Base-by-base conservation (phyloP, 2,113 vertebrate species). In the Mesembrinibis cayennensis region DNA sequence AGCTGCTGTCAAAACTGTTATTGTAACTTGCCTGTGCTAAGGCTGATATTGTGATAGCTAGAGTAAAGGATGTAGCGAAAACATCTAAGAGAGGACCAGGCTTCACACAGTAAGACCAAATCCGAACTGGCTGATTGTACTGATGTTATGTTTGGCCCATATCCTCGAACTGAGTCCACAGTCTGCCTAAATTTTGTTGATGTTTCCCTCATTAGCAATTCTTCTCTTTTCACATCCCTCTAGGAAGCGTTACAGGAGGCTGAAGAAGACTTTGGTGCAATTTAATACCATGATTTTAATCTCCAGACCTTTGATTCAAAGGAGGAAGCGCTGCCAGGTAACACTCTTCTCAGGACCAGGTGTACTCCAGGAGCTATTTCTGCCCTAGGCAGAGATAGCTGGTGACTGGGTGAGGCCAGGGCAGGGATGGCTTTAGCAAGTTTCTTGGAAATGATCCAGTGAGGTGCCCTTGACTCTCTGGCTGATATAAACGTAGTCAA, bases 221-320 rank as follows among this genome's bases (percentile, higher is more conserved):
- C 2, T 62, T 83, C 7, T 86, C 47, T 80, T 87, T 79, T 52
- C 74, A 25, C 40, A 23, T 62, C 53, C 63, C 70, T 78, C 42
- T 32, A 99, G 99, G 96, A 99, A 98, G 89, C 97, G 97, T 94
- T 99, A 97, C 97, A 99, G 97, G 97, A 98, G 96, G 70, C 85
- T 99, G 94, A 99, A 97, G 96, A 98, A 97, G 90, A 98, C 97
- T 55, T 98, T 99, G 74, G 95, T 95, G 32, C 98, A 98, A 91
- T 99, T 99, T 95, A 98, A 98, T 97, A 97, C 98, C 0, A 76
- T 97, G 29, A 97, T 99, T 97, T 98, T 99, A 90, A 98, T 99
- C 85, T 98, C 98, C 42, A 98, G 98, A 79, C 77, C 97, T 93
- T 55, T 95, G 97, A 97, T 84, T 96, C 98, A 90, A 96, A 98